A percentile compares a stretch with the other conserved stretches of the same genome.
Conservation (phyloP, 2,888 invertebrate species). For the Spisula solida region DNA sequence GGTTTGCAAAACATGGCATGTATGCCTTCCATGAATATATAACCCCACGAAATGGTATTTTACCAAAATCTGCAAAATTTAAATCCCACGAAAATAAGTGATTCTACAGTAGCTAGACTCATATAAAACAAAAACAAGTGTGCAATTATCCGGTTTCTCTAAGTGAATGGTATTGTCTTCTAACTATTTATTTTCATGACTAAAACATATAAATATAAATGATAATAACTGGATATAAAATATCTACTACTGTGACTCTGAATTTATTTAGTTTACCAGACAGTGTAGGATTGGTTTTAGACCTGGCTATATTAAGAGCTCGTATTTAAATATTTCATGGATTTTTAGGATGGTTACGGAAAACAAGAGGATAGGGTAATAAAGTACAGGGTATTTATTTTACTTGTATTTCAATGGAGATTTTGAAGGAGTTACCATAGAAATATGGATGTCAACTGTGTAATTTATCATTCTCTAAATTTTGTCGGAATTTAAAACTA, state of each 20-base stretch:
- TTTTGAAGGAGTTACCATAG: background rate
- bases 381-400: background rate
- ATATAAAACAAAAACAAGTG: background rate
- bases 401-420: background rate
- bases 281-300: background rate
- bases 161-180: background rate
- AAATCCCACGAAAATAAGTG: too few relatives aligned
- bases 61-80: too few relatives aligned
- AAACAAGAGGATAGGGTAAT: background rate
- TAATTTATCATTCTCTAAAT: background rate
- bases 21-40: too few relatives aligned
- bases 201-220: background rate
- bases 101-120: background rate
- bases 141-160: background rate
- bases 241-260: background rate
- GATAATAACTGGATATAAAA: background rate
- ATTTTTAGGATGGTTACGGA: slow-evolving; percentile 8
- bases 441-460: background rate
- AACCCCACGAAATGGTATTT: too few relatives aligned
- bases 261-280: background rate
- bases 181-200: background rate
- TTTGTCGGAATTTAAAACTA: background rate
- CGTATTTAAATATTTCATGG: background rate
- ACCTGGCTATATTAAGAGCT: background rate
- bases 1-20: too few relatives aligned